These are phyloP conservation scores for Anneissia japonica DNA, from an alignment of 35 echinoderm and acorn worm genomes.

Conservation along the genomic window DNA sequence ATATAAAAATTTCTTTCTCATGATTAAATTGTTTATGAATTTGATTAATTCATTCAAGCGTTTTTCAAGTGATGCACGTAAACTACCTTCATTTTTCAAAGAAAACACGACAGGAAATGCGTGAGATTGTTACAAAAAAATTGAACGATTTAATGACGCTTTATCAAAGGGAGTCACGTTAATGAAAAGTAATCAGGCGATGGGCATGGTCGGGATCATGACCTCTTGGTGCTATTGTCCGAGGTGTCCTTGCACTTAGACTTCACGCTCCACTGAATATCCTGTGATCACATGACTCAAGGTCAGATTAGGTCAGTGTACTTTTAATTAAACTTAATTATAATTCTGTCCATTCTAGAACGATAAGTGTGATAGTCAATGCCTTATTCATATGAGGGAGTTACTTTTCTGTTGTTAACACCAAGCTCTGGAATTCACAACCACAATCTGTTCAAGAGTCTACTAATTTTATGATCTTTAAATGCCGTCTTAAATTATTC, in stretches of 20 bases:
- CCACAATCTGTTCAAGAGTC: too few relatives aligned
- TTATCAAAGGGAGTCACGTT: too few relatives aligned
- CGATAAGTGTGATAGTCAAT: too few relatives aligned
- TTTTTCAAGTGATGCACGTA: neutral
- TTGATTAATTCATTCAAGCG: neutral
- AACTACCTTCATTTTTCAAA: neutral
- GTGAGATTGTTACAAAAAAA: neutral
- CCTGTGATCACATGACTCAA: neutral
- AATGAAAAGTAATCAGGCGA: neutral
- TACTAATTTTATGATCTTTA: too few relatives aligned
- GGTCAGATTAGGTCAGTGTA: neutral
- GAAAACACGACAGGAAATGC: neutral
- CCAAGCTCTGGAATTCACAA: too few relatives aligned
- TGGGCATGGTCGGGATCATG: neutral
- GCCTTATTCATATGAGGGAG: too few relatives aligned
- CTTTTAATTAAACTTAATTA: neutral
- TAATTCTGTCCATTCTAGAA: neutral
- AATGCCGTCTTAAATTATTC: too few relatives aligned
- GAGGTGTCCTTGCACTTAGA: neutral
- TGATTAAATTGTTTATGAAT: neutral
- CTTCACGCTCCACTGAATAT: neutral
- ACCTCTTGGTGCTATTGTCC: neutral
- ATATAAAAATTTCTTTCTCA: neutral
- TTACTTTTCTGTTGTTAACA: too few relatives aligned
- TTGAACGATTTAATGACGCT: neutral